A percentile compares a stretch with the other conserved stretches of the same genome.
These are phyloP conservation scores for Palloptera scutellata DNA, from an alignment of 2,888 invertebrate species.

Conservation along the genomic window DNA sequence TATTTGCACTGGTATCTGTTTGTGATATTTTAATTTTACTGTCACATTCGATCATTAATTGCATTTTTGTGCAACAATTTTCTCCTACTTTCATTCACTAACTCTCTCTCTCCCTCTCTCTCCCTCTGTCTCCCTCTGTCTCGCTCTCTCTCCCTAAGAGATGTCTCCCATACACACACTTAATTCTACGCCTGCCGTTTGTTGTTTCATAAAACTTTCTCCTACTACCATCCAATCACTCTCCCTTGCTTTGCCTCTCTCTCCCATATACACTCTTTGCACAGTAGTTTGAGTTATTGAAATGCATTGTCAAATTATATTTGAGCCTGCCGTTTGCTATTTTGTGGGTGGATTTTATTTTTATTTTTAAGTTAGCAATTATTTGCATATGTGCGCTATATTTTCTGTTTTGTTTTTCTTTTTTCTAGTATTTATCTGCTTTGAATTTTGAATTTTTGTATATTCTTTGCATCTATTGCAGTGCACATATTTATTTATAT, in stretches of 20 bases:
- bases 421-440: conserved; percentile 14
- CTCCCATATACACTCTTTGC: neutral
- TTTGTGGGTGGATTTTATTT: neutral
- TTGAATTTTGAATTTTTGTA: conserved; percentile 19
- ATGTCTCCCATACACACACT: neutral
- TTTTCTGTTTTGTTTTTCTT: conserved; percentile 3
- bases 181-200: too few relatives aligned
- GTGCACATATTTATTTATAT: neutral
- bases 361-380: too few relatives aligned
- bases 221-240: too few relatives aligned
- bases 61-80: conserved; percentile 27
- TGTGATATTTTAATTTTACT: conserved; percentile 59
- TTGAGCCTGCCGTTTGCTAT: neutral
- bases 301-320: conserved; percentile 7
- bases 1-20: conserved; percentile 43
- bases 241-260: neutral
- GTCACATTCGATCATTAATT: conserved; percentile 60
- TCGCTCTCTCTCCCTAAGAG: too few relatives aligned
- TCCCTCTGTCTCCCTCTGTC: neutral
- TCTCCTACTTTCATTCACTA: neutral
- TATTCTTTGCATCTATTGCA: conserved; percentile 13
- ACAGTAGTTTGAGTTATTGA: neutral
- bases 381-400: conserved; percentile 30
- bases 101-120: neutral
- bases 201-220: too few relatives aligned